Percentiles rank a stretch among this genome's conserved stretches.
phyloP scores from a whole-genome alignment of 1,140 invertebrate species.

The Aphelenchoides fujianensis region DNA sequence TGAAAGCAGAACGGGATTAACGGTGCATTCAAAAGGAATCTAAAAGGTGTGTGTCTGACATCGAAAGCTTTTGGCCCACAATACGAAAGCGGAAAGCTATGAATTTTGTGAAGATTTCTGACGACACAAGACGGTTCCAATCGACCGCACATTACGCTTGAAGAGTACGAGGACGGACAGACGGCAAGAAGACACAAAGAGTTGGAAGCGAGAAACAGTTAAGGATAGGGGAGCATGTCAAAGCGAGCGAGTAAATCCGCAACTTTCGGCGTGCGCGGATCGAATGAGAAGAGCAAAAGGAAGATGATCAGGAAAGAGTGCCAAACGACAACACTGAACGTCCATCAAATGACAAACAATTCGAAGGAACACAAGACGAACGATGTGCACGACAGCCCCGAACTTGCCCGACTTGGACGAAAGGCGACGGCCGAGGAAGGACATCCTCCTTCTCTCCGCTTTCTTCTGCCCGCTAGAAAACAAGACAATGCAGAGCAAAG shows the following conservation, averaged over 20 bases:
- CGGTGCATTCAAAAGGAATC: neutral
- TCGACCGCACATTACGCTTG: neutral
- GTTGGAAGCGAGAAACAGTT: too few relatives aligned
- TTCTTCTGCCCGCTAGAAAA: too few relatives aligned
- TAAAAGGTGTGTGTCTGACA: neutral
- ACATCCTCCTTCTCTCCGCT: too few relatives aligned
- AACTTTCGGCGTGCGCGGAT: too few relatives aligned
- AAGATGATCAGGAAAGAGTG: conserved; percentile 33
- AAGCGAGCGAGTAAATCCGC: too few relatives aligned
- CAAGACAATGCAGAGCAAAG: too few relatives aligned
- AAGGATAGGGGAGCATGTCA: too few relatives aligned
- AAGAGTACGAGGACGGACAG: neutral
- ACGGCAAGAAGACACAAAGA: too few relatives aligned
- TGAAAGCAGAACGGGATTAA: conserved; percentile 64
- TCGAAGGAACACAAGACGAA: neutral
- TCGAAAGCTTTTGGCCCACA: neutral
- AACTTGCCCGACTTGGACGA: conserved; percentile 25
- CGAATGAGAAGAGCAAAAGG: conserved; percentile 27
- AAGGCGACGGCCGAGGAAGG: conserved; percentile 14
- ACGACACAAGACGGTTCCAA: neutral
- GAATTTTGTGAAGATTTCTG: conserved; percentile 18
- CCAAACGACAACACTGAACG: neutral
- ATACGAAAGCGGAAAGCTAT: conserved; percentile 6
- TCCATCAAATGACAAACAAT: neutral
- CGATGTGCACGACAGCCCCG: neutral